Evolutionary conservation across 2,888 invertebrate genomes (phyloP), one percentile per base, ranked within the genome.

Genomic region (Nemurella pictetii): DNA sequence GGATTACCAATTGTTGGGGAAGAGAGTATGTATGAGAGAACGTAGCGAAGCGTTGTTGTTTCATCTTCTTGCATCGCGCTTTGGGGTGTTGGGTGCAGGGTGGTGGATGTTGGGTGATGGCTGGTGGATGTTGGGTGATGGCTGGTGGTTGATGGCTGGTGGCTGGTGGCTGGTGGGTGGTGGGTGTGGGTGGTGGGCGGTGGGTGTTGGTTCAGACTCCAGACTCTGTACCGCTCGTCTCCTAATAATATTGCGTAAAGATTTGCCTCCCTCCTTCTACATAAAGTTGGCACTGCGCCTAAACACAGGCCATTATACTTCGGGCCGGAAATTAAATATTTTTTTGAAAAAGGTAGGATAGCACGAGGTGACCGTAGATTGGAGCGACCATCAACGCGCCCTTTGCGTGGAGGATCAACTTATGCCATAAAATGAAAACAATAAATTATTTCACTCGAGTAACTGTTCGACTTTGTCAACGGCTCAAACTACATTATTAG

Each of bases 391-490:
- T 20, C 55, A 20, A 12, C 9, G 55, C 9, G 55, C 55, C 15
- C 55, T 55, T 15, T 55, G 55, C 55, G 55, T 55, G 1, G 55
- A 12, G 55, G 28, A 26, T 75, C 28, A 75, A 75, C 75, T 75
- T 75, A 75, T 75, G n/a, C 75, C 75, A 82, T 72, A 55, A 82
- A 72, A 82, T 82, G 55, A 82, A 82, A 72, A 82, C 55, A 72
- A 82, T 82, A 82, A 72, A 82, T 82, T 55, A 82, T 82, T 82
- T 82, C 25, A 55, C n/a, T 25, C 82, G 26, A 15, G 28, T 3
- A 55, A 82, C 72, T 82, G 72, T 82, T 55, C 55, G 82, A 82
- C 29, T 82, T 82, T 82, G 82, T 55, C 72, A 72, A 72, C 55
- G 55, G 55, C 55, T 55, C 55, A 55, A 55, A 55, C 55, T 26